Conservation (phyloP, 2,888 invertebrate genomes). For the Spialia ferax region DNA sequence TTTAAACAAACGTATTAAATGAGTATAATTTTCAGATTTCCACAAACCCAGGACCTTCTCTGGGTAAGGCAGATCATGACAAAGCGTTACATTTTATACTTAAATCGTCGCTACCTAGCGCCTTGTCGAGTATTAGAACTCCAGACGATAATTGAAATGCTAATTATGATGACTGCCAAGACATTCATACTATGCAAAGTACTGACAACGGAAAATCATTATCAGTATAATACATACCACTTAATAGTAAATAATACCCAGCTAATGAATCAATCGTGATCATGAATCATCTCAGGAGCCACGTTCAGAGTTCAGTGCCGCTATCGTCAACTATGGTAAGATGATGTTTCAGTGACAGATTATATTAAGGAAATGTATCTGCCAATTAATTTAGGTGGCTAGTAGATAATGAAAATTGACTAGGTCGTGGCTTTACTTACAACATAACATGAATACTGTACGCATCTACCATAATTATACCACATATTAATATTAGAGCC, state of each 20-base stretch:
- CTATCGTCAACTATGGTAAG: slow-evolving; percentile 1
- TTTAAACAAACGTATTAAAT: too few species aligned
- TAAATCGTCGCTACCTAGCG: neutral
- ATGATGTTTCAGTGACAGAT: slow-evolving; percentile 26
- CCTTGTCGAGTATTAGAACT: neutral
- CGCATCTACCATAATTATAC: too few species aligned
- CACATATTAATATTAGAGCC: neutral
- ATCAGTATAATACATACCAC: slow-evolving; percentile 6
- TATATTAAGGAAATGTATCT: slow-evolving; percentile 24
- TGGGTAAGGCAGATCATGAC: neutral
- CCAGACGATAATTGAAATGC: slow-evolving; percentile 7
- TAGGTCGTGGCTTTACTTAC: neutral
- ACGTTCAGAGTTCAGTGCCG: slow-evolving; percentile 24
- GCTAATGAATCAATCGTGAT: slow-evolving; percentile 34
- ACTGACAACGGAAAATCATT: slow-evolving; percentile 15
- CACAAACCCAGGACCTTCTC: too few species aligned
- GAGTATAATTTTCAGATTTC: too few species aligned
- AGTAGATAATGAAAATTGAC: neutral
- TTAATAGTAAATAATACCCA: slow-evolving; percentile 17
- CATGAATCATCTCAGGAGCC: slow-evolving; percentile 19
- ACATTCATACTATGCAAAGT: slow-evolving; percentile 6
- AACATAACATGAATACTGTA: too few species aligned
- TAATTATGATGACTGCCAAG: neutral
- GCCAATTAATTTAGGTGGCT: slow-evolving; percentile 2
- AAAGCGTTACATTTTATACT: neutral